These are phyloP conservation scores for Drosophila bipectinata DNA, from an alignment of 1,140 invertebrate species.

Conservation along the genomic window DNA sequence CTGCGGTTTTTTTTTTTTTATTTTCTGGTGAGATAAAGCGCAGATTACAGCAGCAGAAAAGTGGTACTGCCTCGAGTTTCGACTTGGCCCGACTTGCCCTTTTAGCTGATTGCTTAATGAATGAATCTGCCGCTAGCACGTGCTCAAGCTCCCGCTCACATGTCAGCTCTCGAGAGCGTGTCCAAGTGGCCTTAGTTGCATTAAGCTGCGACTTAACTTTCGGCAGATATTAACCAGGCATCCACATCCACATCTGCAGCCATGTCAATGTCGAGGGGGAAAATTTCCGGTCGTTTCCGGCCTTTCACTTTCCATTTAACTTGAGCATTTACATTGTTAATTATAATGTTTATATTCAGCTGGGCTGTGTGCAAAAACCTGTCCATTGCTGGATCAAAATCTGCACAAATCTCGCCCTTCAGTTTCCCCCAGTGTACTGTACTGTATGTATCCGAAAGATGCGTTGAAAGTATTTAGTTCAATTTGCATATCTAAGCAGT, in stretches of 20 bases:
- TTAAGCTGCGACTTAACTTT: slow-evolving; percentile 32
- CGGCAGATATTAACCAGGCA: slow-evolving; percentile 27
- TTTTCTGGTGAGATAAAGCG: slow-evolving; percentile 15
- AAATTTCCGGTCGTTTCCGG: slow-evolving; percentile 43
- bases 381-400: slow-evolving; percentile 12
- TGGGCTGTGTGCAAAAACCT: slow-evolving; percentile 27
- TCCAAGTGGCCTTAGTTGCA: slow-evolving; percentile 35
- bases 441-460: slow-evolving; percentile 59
- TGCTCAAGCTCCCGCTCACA: slow-evolving; percentile 61
- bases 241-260: slow-evolving; percentile 7
- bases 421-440: slow-evolving; percentile 20
- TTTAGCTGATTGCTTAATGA: slow-evolving; percentile 59
- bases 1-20: slow-evolving; percentile 35
- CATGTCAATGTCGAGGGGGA: slow-evolving; percentile 36
- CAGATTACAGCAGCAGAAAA: slow-evolving; percentile 47
- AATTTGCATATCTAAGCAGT: slow-evolving; percentile 82
- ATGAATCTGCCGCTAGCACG: slow-evolving; percentile 57
- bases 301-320: slow-evolving; percentile 54
- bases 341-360: slow-evolving; percentile 49
- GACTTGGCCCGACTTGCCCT: slow-evolving; percentile 42
- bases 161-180: slow-evolving; percentile 58
- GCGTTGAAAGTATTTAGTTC: slow-evolving; percentile 78
- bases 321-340: slow-evolving; percentile 53
- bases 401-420: slow-evolving; percentile 15
- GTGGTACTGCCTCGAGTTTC: not conserved